Evolutionary conservation across 2,797 vertebrate genomes (phyloP), one percentile per base, ranked within the genome.

Genomic region (Antrozous pallidus): DNA sequence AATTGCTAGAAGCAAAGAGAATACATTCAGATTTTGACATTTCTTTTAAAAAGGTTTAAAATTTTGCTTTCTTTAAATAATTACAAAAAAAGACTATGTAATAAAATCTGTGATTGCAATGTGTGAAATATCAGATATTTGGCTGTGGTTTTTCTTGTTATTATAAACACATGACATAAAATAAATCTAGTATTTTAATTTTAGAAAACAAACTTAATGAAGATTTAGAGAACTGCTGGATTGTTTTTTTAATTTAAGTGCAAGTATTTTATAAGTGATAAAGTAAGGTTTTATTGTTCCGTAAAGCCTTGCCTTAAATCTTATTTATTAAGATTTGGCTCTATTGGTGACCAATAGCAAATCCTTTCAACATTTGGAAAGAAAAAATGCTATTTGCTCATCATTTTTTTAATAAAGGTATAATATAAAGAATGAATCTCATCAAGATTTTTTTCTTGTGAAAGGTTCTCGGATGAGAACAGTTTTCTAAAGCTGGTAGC

Each of bases 381-480:
- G 45, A 80, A 87, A 92, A 71, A 56, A 42, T 85, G 45, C n/a
- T 80, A 85, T 42, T 85, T 82, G 26, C 26, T 82, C n/a, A 92
- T 38, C 26, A 91, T 86, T 94, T 90, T 85, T 90, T 91, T 82
- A 26, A 49, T 87, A 89, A 91, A 91, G 82, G 74, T 28, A 91
- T 36, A 33, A 65, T 96, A 88, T 36, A 56, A 86, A 83, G 74
- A 85, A 91, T 67, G 58, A 78, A 73, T 75, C 63, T n/a, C 40
- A 75, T 65, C 14, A 87, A 42, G 51, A 78, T 81, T 93, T 54
- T 91, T 78, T 89, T 61, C 36, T 88, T 63, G 16, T 28, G 16
- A 90, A 82, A 90, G 5, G 3, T 36, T 4, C 9, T 93, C 58
- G 61, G 1, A 56, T 54, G 45, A 93, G 40, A 94, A 69, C 6